A percentile compares a stretch with the other conserved stretches of the same genome.
Conservation (phyloP, 1,140 invertebrate genomes). For the Monochamus saltuarius region DNA sequence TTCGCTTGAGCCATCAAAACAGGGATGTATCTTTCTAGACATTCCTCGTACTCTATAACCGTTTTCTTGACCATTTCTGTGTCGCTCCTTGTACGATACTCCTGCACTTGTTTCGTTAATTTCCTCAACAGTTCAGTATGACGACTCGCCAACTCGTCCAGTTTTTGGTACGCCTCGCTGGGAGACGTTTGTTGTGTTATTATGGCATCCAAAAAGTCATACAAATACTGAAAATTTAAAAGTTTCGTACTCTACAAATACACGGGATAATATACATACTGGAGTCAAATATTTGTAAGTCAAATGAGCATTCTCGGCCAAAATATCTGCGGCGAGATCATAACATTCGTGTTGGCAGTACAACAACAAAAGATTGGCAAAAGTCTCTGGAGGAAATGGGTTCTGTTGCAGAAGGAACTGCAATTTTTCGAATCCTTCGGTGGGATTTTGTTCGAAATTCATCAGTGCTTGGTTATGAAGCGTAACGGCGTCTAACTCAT, state of each 20-base stretch:
- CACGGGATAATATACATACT: conserved; percentile 55
- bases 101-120: conserved; percentile 90
- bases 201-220: conserved; percentile 89
- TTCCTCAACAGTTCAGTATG: conserved; percentile 90
- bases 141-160: conserved; percentile 92
- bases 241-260: background rate
- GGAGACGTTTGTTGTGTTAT: conserved; percentile 97
- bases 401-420: conserved; percentile 96
- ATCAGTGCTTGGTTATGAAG: conserved; percentile 97
- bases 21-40: conserved; percentile 78
- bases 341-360: conserved; percentile 98
- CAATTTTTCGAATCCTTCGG: conserved; percentile 94
- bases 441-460: conserved; percentile 87
- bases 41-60: conserved; percentile 91
- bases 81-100: conserved; percentile 83
- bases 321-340: conserved; percentile 95
- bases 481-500: conserved; percentile 97
- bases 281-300: conserved; percentile 95
- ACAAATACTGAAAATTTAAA: conserved; percentile 68
- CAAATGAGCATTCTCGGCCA: conserved; percentile 96
- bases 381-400: conserved; percentile 96
- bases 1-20: conserved; percentile 99
- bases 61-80: conserved; percentile 87
- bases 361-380: conserved; percentile 91
- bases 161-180: conserved; percentile 95